Evolutionary conservation across 2,113 vertebrate genomes (phyloP).

Genomic region (Centropus bengalensis): DNA sequence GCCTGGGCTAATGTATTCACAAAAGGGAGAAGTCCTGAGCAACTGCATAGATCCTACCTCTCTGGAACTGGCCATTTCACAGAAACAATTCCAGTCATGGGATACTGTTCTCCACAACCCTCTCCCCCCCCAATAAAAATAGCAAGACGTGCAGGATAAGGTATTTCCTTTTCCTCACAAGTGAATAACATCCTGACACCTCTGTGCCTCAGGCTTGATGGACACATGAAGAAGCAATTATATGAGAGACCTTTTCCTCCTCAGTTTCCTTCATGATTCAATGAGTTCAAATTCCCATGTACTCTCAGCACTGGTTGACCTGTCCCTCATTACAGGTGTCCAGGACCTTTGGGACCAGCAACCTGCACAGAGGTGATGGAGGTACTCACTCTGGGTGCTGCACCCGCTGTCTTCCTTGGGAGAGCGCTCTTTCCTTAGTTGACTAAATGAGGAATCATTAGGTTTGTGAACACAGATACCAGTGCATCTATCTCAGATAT

Average conservation of each 20-base stretch:
- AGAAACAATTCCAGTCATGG: neutral
- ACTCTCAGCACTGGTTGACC: neutral
- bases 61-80: neutral
- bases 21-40: neutral
- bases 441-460: neutral
- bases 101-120: neutral
- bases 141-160: neutral
- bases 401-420: neutral
- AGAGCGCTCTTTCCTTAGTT: neutral
- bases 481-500: neutral
- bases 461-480: neutral
- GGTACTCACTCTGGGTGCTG: neutral
- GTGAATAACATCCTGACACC: slow-evolving; percentile 21
- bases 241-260: neutral
- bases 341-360: neutral
- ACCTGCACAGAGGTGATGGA: neutral
- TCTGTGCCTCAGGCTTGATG: neutral
- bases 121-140: slow-evolving; percentile 4
- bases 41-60: neutral
- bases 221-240: slow-evolving; percentile 25
- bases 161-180: slow-evolving; percentile 30
- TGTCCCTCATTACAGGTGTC: neutral
- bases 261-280: neutral
- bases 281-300: neutral
- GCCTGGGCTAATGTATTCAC: neutral